phyloP scores from a whole-genome alignment of 2,888 invertebrate species.

The Pheosia gnoma region DNA sequence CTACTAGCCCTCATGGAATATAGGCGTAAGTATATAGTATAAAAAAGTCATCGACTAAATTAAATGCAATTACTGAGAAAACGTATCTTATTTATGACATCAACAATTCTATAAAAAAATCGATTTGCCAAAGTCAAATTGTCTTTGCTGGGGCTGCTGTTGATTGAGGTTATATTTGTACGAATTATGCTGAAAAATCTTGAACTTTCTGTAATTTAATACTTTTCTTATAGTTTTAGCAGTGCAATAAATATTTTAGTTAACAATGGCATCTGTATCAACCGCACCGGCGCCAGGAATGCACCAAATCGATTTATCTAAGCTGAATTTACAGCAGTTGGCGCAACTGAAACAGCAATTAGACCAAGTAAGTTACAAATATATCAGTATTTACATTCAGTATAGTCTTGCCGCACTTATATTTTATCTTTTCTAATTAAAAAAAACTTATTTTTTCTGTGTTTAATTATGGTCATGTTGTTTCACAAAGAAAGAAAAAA shows the following conservation, averaged over 20 bases:
- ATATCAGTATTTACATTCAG: not conserved
- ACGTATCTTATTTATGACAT: not conserved
- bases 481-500: too few species aligned
- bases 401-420: not conserved
- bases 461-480: not conserved
- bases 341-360: conserved; percentile 93
- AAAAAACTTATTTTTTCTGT: not conserved
- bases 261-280: conserved; percentile 85
- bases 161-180: conserved; percentile 34
- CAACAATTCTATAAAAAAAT: not conserved
- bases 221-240: conserved; percentile 20
- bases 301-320: conserved; percentile 92
- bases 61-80: too few species aligned
- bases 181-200: conserved; percentile 26
- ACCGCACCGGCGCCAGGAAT: conserved; percentile 86
- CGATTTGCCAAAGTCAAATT: not conserved
- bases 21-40: too few species aligned
- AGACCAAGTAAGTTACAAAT: conserved; percentile 86
- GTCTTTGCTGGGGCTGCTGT: conserved; percentile 3
- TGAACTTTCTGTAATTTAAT: conserved; percentile 15
- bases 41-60: too few species aligned
- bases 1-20: too few species aligned
- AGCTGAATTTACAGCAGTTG: conserved; percentile 91
- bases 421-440: conserved; percentile 4
- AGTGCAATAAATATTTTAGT: conserved; percentile 18